Evolutionary conservation across 2,797 vertebrate genomes (phyloP).

Genomic region (Rhyacichthys aspro): DNA sequence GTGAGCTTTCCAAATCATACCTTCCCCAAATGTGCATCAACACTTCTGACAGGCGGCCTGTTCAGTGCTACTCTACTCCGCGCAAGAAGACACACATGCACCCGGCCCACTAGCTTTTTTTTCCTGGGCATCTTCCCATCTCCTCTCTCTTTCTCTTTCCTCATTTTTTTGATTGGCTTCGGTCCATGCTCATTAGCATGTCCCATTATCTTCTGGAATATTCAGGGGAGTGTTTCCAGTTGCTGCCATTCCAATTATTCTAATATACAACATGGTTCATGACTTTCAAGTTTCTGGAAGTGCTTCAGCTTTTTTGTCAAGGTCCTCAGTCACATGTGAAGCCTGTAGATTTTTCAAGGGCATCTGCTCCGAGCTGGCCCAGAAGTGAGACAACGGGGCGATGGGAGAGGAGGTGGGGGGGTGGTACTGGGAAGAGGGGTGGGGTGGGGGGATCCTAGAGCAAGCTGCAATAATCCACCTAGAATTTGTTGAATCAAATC

Average conservation of each 20-base stretch:
- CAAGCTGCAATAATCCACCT: constrained; percentile 89
- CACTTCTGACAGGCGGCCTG: constrained; percentile 65
- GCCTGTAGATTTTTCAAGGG: constrained; percentile 84
- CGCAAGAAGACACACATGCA: constrained; percentile 41
- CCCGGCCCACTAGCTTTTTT: constrained; percentile 20
- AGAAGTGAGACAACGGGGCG: constrained; percentile 78
- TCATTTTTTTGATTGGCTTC: constrained; percentile 77
- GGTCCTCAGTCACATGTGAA: constrained; percentile 79
- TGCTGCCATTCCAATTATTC: constrained; percentile 82
- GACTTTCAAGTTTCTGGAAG: constrained; percentile 85
- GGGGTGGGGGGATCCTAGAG: constrained; percentile 61
- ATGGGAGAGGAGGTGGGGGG: constrained; percentile 50
- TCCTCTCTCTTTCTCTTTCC: constrained; percentile 41
- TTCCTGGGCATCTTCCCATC: constrained; percentile 50
- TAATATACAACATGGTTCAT: constrained; percentile 81
- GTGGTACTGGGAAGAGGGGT: constrained; percentile 11
- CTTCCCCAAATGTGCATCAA: constrained; percentile 61
- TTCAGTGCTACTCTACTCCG: constrained; percentile 35
- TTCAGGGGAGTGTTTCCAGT: constrained; percentile 80
- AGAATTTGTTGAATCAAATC: constrained; percentile 98
- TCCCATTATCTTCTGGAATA: constrained; percentile 81
- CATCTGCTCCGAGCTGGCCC: constrained; percentile 88
- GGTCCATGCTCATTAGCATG: constrained; percentile 84
- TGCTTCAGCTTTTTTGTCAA: constrained; percentile 82
- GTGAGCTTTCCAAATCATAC: constrained; percentile 71